Conservation (phyloP, 2,797 vertebrate species). For the Gambusia yucatana region DNA sequence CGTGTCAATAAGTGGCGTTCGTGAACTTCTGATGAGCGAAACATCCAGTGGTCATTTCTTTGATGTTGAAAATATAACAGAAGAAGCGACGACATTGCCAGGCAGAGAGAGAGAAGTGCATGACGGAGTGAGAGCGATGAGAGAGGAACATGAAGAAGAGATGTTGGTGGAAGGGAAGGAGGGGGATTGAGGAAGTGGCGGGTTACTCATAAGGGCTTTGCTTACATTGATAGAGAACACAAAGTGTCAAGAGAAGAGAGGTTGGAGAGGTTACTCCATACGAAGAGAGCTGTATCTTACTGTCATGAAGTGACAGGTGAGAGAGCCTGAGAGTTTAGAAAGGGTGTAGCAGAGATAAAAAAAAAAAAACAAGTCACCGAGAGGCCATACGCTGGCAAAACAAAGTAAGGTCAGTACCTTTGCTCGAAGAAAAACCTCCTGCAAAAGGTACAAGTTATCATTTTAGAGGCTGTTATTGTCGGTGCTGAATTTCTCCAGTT, state of each 20-base stretch:
- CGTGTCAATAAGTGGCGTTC: slow-evolving; percentile 11
- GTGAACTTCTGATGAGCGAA: slow-evolving; percentile 1
- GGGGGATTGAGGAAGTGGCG: slow-evolving; percentile 53
- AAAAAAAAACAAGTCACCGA: slow-evolving; percentile 70
- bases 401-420: slow-evolving; percentile 50
- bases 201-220: slow-evolving; percentile 64
- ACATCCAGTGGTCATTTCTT: slow-evolving; percentile 57
- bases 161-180: slow-evolving; percentile 20
- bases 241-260: slow-evolving; percentile 68
- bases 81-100: slow-evolving; percentile 53
- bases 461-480: background rate
- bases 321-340: slow-evolving; percentile 52
- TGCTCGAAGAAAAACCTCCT: slow-evolving; percentile 30
- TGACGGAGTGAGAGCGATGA: slow-evolving; percentile 51
- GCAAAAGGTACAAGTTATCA: background rate
- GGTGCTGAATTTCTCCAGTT: background rate
- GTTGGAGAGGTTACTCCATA: slow-evolving; percentile 55
- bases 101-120: slow-evolving; percentile 54
- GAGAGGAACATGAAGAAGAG: slow-evolving; percentile 50
- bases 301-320: slow-evolving; percentile 69
- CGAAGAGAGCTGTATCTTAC: slow-evolving; percentile 58
- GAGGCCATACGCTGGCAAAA: slow-evolving; percentile 39
- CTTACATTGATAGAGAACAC: slow-evolving; percentile 75
- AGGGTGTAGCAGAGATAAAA: slow-evolving; percentile 60
- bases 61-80: slow-evolving; percentile 59